Evolutionary conservation across 2,888 invertebrate genomes (phyloP), one percentile per base, ranked within the genome.

Genomic region (Onthophagus sagittarius): DNA sequence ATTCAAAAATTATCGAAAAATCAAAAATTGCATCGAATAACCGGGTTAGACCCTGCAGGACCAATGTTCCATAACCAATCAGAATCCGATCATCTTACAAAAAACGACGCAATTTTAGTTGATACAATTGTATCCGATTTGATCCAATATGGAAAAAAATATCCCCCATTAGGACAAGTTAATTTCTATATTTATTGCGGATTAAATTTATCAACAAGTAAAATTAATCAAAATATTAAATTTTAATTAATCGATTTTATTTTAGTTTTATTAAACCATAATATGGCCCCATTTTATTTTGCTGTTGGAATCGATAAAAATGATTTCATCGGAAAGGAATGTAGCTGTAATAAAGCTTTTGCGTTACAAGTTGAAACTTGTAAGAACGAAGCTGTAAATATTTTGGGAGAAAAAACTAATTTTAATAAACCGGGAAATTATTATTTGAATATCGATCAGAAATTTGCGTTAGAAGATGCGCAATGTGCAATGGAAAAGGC

Each of bases 1-100:
- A 72, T 82, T 15, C 75, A 73, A 31, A 73, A 67, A 13, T 1
- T 13, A 15, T 31, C 11, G n/a, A 67, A 67, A 15, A 31, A 31
- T 23, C 15, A 23, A 1, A 67, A 67, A 67, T 15, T 67, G 9
- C n/a, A 31, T 31, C 15, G 67, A 31, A 67, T 67, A 15, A 67
- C 67, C 13, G 67, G 67, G 5, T 13, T 67, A 23, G 67, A 67
- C 31, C 67, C 67, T 7, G 23, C 67, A 15, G 67, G 67, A 23
- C 67, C 67, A 7, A 23, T 15, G 31, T 67, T 67, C 2, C 31
- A 67, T 31, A 13, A 15, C 31, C 15, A 32, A 23, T 23, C 67
- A 15, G 67, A 67, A 13, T 4, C 7, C 23, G 32, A 65, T 14
- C 15, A 65, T 15, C 65, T 65, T 31, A 4, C 5, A 4, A 14